A percentile compares a stretch with the other conserved stretches of the same genome.
Evolutionary conservation across 2,797 vertebrate species (phyloP).

Genomic region (Thaleichthys pacificus): DNA sequence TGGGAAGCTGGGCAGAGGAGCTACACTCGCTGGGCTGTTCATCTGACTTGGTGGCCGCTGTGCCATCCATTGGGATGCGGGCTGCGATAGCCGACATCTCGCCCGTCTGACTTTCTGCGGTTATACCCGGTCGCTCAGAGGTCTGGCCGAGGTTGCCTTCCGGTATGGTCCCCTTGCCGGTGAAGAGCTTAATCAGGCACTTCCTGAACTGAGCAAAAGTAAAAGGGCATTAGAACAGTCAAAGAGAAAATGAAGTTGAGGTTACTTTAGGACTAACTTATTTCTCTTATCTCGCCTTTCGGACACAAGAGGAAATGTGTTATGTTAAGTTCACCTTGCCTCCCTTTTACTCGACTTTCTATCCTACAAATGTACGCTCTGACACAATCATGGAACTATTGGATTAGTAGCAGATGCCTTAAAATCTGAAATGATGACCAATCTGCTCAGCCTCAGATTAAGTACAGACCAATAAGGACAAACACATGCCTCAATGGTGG

Average conservation of each 20-base stretch:
- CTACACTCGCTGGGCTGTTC: slow-evolving; percentile 66
- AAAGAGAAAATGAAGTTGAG: neutral
- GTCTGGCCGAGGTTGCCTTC: slow-evolving; percentile 71
- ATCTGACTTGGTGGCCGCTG: slow-evolving; percentile 51
- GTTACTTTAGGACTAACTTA: neutral
- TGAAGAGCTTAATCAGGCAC: slow-evolving; percentile 82
- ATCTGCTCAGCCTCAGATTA: neutral
- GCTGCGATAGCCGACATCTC: slow-evolving; percentile 76
- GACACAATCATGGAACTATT: no score
- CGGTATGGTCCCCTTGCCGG: slow-evolving; percentile 56
- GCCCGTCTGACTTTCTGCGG: slow-evolving; percentile 67
- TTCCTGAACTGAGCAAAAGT: slow-evolving; percentile 80
- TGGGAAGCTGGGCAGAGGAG: slow-evolving; percentile 66
- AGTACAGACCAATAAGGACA: no score
- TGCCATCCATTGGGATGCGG: slow-evolving; percentile 54
- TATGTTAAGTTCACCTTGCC: neutral
- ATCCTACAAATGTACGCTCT: no score
- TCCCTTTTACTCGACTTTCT: neutral
- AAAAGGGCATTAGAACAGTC: neutral
- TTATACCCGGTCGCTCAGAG: slow-evolving; percentile 66
- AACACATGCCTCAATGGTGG: neutral
- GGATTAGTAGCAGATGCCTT: no score
- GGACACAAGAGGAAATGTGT: neutral
- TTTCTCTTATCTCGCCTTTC: neutral
- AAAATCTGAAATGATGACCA: no score